phyloP scores from a whole-genome alignment of 1,140 invertebrate species.

The Drosophila chauvacae region DNA sequence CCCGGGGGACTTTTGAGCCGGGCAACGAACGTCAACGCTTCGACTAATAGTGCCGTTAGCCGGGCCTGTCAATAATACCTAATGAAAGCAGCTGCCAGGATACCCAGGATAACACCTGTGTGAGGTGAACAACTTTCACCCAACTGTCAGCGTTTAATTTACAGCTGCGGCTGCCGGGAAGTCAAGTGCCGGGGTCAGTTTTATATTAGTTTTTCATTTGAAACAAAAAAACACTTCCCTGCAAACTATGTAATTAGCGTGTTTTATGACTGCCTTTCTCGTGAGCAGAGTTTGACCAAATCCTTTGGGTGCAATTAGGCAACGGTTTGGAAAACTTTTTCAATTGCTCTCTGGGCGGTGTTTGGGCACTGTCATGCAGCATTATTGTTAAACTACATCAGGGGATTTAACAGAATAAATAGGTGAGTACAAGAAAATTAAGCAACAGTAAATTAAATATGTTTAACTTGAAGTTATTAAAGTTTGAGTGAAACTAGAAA shows the following conservation, averaged over 20 bases:
- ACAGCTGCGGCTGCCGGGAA: slow-evolving; percentile 63
- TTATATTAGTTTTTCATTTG: slow-evolving; percentile 72
- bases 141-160: slow-evolving; percentile 79
- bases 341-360: slow-evolving; percentile 62
- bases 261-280: slow-evolving; percentile 66
- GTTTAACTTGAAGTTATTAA: background rate
- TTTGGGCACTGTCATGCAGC: slow-evolving; percentile 22
- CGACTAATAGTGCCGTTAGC: slow-evolving; percentile 73
- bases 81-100: slow-evolving; percentile 75
- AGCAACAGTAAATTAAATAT: background rate
- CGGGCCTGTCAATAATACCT: slow-evolving; percentile 73
- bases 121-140: slow-evolving; percentile 51
- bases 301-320: slow-evolving; percentile 73
- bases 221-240: slow-evolving; percentile 20
- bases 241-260: slow-evolving; percentile 71
- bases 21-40: slow-evolving; percentile 74
- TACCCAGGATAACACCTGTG: slow-evolving; percentile 34
- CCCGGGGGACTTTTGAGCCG: slow-evolving; percentile 60
- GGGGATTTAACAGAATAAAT: background rate
- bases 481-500: background rate
- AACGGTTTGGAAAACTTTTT: slow-evolving; percentile 63
- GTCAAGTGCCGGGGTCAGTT: slow-evolving; percentile 74
- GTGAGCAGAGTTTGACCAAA: slow-evolving; percentile 24
- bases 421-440: background rate
- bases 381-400: slow-evolving; percentile 16